Percentiles rank a stretch among this genome's conserved stretches.
phyloP scores from a whole-genome alignment of 2,888 invertebrate species.

The Dasysyrphus tricinctus region DNA sequence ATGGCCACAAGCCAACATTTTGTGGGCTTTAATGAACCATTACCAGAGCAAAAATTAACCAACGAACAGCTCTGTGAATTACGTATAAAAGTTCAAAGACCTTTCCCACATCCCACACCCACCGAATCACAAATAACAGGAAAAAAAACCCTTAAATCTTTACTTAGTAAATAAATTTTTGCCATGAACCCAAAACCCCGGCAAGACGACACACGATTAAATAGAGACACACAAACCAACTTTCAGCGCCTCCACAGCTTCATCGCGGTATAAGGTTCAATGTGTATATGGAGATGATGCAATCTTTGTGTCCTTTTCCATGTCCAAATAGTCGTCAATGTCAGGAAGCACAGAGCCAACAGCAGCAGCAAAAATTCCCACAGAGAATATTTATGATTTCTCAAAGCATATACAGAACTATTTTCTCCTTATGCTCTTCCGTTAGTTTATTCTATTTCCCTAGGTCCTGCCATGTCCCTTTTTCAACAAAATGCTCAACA shows the following conservation, averaged over 20 bases:
- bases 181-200: constrained; percentile 44
- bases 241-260: constrained; percentile 14
- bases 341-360: constrained; percentile 55
- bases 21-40: constrained; percentile 65
- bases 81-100: constrained; percentile 64
- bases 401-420: constrained; percentile 45
- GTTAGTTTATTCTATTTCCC: constrained; percentile 53
- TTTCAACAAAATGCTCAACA: constrained; percentile 51
- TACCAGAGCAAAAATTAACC: constrained; percentile 33
- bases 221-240: constrained; percentile 24
- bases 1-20: constrained; percentile 57
- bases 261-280: constrained; percentile 26
- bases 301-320: constrained; percentile 64
- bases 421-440: constrained; percentile 56
- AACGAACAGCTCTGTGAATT: constrained; percentile 27
- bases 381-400: constrained; percentile 67
- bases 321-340: constrained; percentile 68
- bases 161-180: constrained; percentile 64
- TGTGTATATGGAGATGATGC: constrained; percentile 50
- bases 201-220: constrained; percentile 57
- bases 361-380: constrained; percentile 44
- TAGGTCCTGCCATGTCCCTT: constrained; percentile 42
- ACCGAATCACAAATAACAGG: background rate
- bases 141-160: constrained; percentile 30
- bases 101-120: constrained; percentile 41